Base-by-base conservation (phyloP, 2,888 invertebrate species). In the Nymphalis urticae region DNA sequence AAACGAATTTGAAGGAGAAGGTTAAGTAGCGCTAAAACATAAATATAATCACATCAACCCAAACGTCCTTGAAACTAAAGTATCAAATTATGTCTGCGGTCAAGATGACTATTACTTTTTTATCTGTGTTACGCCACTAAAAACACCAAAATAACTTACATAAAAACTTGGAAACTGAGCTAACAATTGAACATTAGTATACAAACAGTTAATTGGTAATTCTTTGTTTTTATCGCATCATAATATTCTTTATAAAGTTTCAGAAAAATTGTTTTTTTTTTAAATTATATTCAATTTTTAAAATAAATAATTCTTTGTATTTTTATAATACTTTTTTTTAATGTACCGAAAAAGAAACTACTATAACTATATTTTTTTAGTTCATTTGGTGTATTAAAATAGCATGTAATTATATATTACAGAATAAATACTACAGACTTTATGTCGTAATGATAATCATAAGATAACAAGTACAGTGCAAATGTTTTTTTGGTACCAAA, bases 101-200 rank as follows among this genome's bases (percentile, higher is more conserved):
- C 17, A 27, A 56, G 56, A 56, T 56, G 36, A 56, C 56, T 54
- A 27, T 54, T 36, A 32, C 32, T 56, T 56, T 54, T 56, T 56
- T 56, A 17, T 56, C 32, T 16, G 10, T 9, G 17, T 56, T 56
- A 21, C 32, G 21, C 36, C 32, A 56, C 36, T 56, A 56, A 21
- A 10, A 51, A 21, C 51, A 19, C 53, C 53, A 24, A 56, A 56
- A 56, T 56, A 32, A 56, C 56, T 56, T 36, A 32, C 27, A 36
- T 36, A 56, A 32, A 56, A 32, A 56, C 27, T 36, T 32, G n/a
- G n/a, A 32, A 56, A 56, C n/a, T 9, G 32, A 27, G 32, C 9
- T 36, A 56, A 56, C 32, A 56, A 56, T 56, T 32, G 32, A 36
- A 56, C 32, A 56, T 27, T 36, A 36, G 27, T 36, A 56, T n/a